These are phyloP conservation scores for Podiceps cristatus DNA, from an alignment of 2,113 vertebrate species.

Conservation along the genomic window DNA sequence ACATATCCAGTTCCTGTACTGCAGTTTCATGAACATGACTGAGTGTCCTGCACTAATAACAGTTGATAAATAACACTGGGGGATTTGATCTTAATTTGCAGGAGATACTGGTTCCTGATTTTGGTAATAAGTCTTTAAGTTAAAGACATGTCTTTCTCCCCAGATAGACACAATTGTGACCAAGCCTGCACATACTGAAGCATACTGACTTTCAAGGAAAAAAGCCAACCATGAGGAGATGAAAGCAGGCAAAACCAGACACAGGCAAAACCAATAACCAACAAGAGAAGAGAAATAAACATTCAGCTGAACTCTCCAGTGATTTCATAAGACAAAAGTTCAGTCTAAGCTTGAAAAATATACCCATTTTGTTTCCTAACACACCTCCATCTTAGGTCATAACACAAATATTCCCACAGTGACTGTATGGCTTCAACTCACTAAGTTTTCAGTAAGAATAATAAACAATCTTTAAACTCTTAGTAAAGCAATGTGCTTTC, in stretches of 20 bases:
- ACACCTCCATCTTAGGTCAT: not conserved
- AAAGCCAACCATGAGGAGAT: not conserved
- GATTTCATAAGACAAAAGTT: not conserved
- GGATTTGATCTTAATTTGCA: not conserved
- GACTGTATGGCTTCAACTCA: not conserved
- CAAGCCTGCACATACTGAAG: not conserved
- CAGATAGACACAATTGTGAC: not conserved
- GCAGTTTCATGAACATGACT: not conserved
- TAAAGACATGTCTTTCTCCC: not conserved
- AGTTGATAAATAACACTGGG: not conserved
- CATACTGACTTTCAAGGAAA: not conserved
- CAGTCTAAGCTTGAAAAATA: not conserved
- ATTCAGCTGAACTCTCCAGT: not conserved
- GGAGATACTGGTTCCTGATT: not conserved
- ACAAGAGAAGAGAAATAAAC: not conserved
- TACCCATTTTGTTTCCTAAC: not conserved
- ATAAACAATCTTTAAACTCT: not conserved
- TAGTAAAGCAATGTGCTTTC: not conserved
- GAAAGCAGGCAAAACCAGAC: not conserved
- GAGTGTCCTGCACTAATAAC: not conserved
- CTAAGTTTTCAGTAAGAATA: not conserved
- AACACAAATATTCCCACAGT: not conserved
- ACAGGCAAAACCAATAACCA: not conserved
- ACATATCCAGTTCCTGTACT: not conserved
- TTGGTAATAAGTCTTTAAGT: not conserved